phyloP scores from a whole-genome alignment of 2,888 invertebrate genomes.

The Ochropacha duplaris region DNA sequence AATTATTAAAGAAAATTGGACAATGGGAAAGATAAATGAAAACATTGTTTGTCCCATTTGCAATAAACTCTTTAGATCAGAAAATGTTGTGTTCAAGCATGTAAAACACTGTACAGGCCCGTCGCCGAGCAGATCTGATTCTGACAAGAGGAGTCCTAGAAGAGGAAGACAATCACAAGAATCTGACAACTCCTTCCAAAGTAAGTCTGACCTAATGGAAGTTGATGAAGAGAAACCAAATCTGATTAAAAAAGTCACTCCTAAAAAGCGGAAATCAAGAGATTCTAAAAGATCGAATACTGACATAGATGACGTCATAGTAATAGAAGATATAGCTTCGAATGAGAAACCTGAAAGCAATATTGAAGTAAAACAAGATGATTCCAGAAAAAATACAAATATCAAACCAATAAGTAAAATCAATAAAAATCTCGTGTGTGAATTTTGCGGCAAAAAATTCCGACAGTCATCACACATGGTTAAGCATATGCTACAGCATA shows the following conservation, averaged over 20 bases:
- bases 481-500: conserved; percentile 70
- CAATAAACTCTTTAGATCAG: conserved; percentile 74
- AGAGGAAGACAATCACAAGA: conserved; percentile 56
- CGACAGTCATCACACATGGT: conserved; percentile 74
- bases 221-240: conserved; percentile 42
- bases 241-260: conserved; percentile 32
- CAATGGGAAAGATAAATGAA: conserved; percentile 81
- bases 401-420: conserved; percentile 33
- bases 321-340: conserved; percentile 60
- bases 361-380: conserved; percentile 41
- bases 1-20: conserved; percentile 73
- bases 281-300: conserved; percentile 41
- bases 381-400: conserved; percentile 41
- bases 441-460: conserved; percentile 75
- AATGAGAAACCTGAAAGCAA: conserved; percentile 42
- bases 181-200: conserved; percentile 51
- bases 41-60: conserved; percentile 79
- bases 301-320: conserved; percentile 53
- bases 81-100: conserved; percentile 79
- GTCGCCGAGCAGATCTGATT: conserved; percentile 72
- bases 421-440: conserved; percentile 57
- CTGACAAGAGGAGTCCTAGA: conserved; percentile 60
- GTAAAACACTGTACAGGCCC: conserved; percentile 79
- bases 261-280: conserved; percentile 55
- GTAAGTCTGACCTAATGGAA: conserved; percentile 54